Evolutionary conservation across 1,140 invertebrate genomes (phyloP).

Genomic region (Camponotus floridanus): DNA sequence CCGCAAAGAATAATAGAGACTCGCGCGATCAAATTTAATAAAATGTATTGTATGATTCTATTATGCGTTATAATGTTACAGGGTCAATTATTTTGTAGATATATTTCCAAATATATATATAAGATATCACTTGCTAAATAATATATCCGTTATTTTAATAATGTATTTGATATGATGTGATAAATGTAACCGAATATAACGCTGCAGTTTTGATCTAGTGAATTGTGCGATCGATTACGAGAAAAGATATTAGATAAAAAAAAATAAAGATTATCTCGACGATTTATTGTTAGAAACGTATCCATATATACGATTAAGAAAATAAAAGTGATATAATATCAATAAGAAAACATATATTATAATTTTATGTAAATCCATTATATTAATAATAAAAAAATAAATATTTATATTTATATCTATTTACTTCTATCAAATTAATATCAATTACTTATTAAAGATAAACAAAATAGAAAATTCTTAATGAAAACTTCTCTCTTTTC

Average conservation of each 20-base stretch:
- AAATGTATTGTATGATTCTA: neutral
- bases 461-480: conserved; percentile 2
- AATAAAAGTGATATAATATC: neutral
- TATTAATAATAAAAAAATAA: neutral
- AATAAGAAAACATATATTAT: no score
- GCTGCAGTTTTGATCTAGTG: neutral
- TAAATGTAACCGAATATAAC: neutral
- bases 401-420: neutral
- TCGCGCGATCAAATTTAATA: neutral
- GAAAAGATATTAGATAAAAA: neutral
- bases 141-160: no score
- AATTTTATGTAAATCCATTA: neutral
- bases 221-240: neutral
- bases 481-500: no score
- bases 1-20: neutral
- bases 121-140: no score
- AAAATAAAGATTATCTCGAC: neutral
- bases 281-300: neutral
- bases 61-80: neutral
- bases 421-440: neutral
- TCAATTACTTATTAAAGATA: neutral
- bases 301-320: conserved; percentile 1
- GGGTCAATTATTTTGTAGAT: neutral
- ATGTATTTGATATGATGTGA: neutral
- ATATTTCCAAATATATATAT: neutral